These are phyloP conservation scores for Lycia hirtaria DNA, from an alignment of 2,888 invertebrate genomes.

Conservation along the genomic window DNA sequence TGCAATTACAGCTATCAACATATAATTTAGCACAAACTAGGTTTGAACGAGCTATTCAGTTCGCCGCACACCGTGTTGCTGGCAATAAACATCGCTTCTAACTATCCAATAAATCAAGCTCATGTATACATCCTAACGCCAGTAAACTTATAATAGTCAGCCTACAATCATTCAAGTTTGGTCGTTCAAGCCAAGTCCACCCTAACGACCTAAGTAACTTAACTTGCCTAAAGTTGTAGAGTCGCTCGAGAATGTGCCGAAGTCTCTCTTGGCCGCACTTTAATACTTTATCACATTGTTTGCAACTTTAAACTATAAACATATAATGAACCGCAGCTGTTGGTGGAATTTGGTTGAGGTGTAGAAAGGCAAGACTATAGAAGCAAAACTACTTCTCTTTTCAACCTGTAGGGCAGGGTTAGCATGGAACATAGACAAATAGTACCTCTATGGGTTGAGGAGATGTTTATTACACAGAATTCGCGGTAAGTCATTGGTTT, in stretches of 20 bases:
- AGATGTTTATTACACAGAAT: too few relatives aligned
- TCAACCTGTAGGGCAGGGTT: too few relatives aligned
- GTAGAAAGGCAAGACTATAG: not conserved
- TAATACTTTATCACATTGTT: constrained; percentile 50
- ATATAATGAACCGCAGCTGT: constrained; percentile 18
- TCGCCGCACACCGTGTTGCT: constrained; percentile 4
- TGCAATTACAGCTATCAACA: not conserved
- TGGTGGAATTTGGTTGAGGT: not conserved
- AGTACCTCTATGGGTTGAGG: too few relatives aligned
- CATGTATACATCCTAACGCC: constrained; percentile 19
- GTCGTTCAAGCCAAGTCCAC: constrained; percentile 46
- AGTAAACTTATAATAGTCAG: constrained; percentile 30
- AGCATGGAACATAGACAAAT: too few relatives aligned
- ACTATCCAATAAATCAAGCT: constrained; percentile 25
- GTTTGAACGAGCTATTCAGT: constrained; percentile 1
- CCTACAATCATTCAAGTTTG: constrained; percentile 41
- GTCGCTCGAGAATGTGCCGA: constrained; percentile 49
- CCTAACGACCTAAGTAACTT: constrained; percentile 59
- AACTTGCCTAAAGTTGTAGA: constrained; percentile 40
- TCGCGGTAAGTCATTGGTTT: too few relatives aligned
- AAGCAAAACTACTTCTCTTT: too few relatives aligned
- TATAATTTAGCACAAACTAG: constrained; percentile 1
- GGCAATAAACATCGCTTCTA: constrained; percentile 22
- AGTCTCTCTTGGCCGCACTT: constrained; percentile 36
- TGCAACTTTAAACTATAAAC: constrained; percentile 36